These are phyloP conservation scores for Aramus guarauna DNA, from an alignment of 2,113 vertebrate species.

Conservation along the genomic window DNA sequence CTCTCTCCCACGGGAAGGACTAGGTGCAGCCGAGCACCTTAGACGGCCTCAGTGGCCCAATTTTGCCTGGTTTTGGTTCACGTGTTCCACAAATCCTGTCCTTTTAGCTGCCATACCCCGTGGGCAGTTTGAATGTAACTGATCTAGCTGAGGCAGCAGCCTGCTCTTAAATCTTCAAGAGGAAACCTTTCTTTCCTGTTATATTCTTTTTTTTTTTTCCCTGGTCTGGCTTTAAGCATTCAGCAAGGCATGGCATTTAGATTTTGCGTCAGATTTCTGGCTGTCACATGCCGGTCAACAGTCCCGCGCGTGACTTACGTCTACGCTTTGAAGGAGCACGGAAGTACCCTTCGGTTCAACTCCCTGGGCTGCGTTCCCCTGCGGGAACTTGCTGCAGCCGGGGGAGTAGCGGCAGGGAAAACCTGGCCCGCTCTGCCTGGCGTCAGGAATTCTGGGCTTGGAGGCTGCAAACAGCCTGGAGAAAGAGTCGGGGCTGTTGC, in stretches of 20 bases:
- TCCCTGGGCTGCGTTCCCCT: fast-evolving
- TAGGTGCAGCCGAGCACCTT: not conserved
- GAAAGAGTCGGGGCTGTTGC: not conserved
- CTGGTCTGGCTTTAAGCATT: not conserved
- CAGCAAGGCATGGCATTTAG: not conserved
- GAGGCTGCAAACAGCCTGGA: not conserved
- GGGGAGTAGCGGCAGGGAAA: not conserved
- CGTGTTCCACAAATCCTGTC: not conserved
- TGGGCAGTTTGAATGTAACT: not conserved
- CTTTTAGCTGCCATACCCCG: not conserved
- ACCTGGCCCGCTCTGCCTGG: not conserved
- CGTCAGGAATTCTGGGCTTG: not conserved
- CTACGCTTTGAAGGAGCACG: not conserved
- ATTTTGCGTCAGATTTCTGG: not conserved
- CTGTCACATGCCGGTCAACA: not conserved
- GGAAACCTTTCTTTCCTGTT: not conserved
- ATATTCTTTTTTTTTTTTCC: not conserved
- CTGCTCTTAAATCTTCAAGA: not conserved
- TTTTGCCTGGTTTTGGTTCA: not conserved
- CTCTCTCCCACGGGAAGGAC: not conserved
- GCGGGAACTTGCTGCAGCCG: not conserved
- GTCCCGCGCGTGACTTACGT: not conserved
- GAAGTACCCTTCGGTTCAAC: not conserved
- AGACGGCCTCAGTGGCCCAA: not conserved
- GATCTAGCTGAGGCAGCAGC: not conserved